Conservation (phyloP, 1,140 invertebrate genomes). For the Drosophila setifemur region DNA sequence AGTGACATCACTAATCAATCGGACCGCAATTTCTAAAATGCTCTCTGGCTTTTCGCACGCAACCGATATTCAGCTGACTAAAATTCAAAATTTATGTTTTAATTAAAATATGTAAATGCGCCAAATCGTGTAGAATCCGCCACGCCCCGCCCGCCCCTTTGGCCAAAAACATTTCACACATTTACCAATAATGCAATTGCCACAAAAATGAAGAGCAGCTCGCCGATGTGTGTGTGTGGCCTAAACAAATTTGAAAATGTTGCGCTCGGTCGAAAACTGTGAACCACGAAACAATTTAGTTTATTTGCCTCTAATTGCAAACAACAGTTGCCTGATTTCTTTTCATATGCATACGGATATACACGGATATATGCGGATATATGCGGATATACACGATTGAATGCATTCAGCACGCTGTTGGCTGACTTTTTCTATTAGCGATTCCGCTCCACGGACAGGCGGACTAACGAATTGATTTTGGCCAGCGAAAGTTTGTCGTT, state of each 20-base stretch:
- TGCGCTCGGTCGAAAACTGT: constrained; percentile 29
- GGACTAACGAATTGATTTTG: constrained; percentile 33
- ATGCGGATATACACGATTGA: neutral
- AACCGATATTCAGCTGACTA: constrained; percentile 22
- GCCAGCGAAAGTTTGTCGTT: constrained; percentile 32
- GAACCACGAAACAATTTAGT: constrained; percentile 69
- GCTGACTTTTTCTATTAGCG: neutral
- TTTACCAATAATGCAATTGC: constrained; percentile 70
- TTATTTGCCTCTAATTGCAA: constrained; percentile 75
- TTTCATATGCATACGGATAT: neutral
- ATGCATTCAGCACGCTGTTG: too few relatives aligned
- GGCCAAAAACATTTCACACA: constrained; percentile 72
- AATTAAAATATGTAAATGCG: constrained; percentile 78
- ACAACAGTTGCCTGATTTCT: constrained; percentile 57
- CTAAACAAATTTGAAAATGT: constrained; percentile 49
- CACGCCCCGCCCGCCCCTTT: constrained; percentile 16
- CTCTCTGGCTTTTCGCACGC: constrained; percentile 9
- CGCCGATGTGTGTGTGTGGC: constrained; percentile 11
- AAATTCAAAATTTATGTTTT: constrained; percentile 70
- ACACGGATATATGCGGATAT: neutral
- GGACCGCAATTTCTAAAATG: constrained; percentile 1
- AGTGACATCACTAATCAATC: constrained; percentile 21
- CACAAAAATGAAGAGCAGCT: constrained; percentile 11
- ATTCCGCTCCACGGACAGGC: constrained; percentile 6
- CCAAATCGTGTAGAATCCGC: constrained; percentile 57